Evolutionary conservation across 2,888 invertebrate genomes (phyloP).

Genomic region (Dryadula phaetusa): DNA sequence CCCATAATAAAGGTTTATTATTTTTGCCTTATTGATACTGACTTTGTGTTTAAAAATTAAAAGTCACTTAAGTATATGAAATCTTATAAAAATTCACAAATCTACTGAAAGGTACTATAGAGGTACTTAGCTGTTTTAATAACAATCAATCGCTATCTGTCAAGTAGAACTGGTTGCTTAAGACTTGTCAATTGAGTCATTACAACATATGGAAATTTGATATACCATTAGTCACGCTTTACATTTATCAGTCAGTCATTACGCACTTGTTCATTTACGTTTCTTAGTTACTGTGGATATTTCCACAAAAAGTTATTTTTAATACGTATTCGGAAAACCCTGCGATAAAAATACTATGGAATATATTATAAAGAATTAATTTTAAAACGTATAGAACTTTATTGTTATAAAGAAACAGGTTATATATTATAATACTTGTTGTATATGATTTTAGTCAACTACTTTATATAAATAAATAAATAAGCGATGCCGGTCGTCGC

Average conservation of each 20-base stretch:
- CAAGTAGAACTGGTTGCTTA: not conserved
- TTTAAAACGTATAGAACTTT: not conserved
- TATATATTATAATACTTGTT: not conserved
- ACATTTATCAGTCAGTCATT: constrained; percentile 16
- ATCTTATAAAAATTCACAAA: too few species aligned
- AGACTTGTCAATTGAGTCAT: constrained; percentile 18
- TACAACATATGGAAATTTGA: constrained; percentile 20
- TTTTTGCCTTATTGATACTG: not conserved
- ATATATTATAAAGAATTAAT: not conserved
- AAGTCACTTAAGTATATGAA: too few species aligned
- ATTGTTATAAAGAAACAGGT: not conserved
- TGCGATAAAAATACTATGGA: constrained; percentile 7
- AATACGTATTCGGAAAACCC: constrained; percentile 13
- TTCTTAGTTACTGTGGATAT: constrained; percentile 3
- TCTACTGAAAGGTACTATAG: not conserved
- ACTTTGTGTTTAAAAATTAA: not conserved
- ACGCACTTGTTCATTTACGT: constrained; percentile 15
- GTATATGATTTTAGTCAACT: too few species aligned
- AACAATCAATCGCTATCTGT: not conserved
- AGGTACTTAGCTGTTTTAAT: not conserved
- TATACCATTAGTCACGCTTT: constrained; percentile 26
- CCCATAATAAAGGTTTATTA: not conserved
- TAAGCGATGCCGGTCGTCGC: too few species aligned
- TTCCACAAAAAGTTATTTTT: constrained; percentile 16
- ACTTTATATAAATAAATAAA: too few species aligned